Conservation (phyloP, 2,888 invertebrate species). For the Sarcophaga rosellei region DNA sequence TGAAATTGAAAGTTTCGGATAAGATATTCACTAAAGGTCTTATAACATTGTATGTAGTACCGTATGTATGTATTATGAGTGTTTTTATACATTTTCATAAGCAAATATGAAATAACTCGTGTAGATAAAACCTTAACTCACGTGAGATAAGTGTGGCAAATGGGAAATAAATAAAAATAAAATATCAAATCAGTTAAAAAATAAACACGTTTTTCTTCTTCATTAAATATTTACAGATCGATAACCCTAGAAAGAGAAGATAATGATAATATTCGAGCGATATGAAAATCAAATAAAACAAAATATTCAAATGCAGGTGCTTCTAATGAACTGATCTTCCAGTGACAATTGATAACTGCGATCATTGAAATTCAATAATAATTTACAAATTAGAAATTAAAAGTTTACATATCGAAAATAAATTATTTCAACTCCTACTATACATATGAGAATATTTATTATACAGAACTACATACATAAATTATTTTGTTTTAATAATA, state of each 20-base stretch:
- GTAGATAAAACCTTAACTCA: conserved; percentile 66
- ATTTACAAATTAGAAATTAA: not conserved
- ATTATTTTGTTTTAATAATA: not conserved
- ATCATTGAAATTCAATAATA: conserved; percentile 30
- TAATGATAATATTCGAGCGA: conserved; percentile 20
- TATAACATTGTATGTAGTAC: conserved; percentile 7
- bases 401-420: no score
- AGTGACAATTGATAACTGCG: not conserved
- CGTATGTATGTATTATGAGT: not conserved
- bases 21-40: conserved; percentile 55
- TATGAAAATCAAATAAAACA: not conserved
- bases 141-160: conserved; percentile 65
- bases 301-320: not conserved
- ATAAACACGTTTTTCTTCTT: conserved; percentile 56
- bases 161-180: conserved; percentile 34
- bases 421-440: no score
- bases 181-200: conserved; percentile 61
- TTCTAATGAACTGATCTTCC: no score
- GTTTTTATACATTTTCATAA: conserved; percentile 35
- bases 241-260: conserved; percentile 49
- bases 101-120: conserved; percentile 47
- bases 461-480: not conserved
- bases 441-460: not conserved
- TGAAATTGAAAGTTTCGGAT: conserved; percentile 63
- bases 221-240: conserved; percentile 57